These are phyloP conservation scores for Phthorimaea operculella DNA, from an alignment of 1,140 invertebrate genomes.

Conservation along the genomic window DNA sequence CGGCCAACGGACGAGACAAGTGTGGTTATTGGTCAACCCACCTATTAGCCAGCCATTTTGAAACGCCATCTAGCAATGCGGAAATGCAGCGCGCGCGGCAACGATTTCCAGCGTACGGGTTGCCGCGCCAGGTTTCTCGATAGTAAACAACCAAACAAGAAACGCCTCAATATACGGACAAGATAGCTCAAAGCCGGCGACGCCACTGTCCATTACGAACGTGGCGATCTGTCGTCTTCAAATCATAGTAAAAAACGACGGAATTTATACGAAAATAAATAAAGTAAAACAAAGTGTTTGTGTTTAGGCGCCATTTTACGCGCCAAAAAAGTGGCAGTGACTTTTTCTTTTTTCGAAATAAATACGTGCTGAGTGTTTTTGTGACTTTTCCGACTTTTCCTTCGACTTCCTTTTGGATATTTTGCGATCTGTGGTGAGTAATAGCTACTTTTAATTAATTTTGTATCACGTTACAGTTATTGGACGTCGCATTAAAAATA, in stretches of 20 bases:
- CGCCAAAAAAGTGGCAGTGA: slow-evolving; percentile 23
- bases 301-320: slow-evolving; percentile 22
- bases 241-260: not conserved
- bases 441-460: not conserved
- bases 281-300: slow-evolving; percentile 7
- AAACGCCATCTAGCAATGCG: slow-evolving; percentile 40
- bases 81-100: slow-evolving; percentile 38
- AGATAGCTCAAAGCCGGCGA: slow-evolving; percentile 36
- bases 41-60: slow-evolving; percentile 44
- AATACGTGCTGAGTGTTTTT: not conserved
- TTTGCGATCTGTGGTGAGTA: slow-evolving; percentile 1
- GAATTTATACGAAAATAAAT: not conserved
- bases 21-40: slow-evolving; percentile 30
- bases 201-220: slow-evolving; percentile 46
- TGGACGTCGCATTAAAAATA: not conserved
- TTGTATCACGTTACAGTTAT: not conserved
- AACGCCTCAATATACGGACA: slow-evolving; percentile 17
- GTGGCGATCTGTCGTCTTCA: slow-evolving; percentile 31
- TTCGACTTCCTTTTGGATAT: slow-evolving; percentile 1
- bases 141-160: slow-evolving; percentile 40
- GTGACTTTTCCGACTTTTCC: slow-evolving; percentile 5
- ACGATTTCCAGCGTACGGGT: slow-evolving; percentile 39
- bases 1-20: slow-evolving; percentile 18
- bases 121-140: slow-evolving; percentile 28
- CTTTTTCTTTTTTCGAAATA: slow-evolving; percentile 3